phyloP scores from a whole-genome alignment of 1,140 invertebrate species.

The Listronotus bonariensis region DNA sequence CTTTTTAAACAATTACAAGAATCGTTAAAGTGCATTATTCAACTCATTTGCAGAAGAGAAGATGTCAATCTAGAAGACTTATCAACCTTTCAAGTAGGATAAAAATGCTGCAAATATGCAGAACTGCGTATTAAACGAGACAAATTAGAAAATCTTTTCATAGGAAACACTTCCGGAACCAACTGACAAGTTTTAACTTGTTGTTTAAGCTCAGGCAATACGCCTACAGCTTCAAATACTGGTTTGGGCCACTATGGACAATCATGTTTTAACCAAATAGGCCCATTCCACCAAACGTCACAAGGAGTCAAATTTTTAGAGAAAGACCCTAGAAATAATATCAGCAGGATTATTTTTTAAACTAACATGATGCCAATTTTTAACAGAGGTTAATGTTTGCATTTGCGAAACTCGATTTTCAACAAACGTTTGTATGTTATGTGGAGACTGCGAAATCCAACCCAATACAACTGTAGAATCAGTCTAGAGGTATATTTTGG shows the following conservation, averaged over 20 bases:
- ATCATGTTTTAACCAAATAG: neutral
- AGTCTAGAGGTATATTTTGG: conserved; percentile 24
- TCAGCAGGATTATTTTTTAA: conserved; percentile 53
- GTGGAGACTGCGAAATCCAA: conserved; percentile 18
- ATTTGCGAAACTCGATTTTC: conserved; percentile 29
- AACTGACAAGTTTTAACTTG: too few relatives aligned
- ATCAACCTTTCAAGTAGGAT: too few relatives aligned
- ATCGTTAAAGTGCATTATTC: too few relatives aligned
- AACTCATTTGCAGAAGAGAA: too few relatives aligned
- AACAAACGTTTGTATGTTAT: conserved; percentile 30
- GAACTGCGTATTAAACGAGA: too few relatives aligned
- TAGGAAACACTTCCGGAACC: too few relatives aligned
- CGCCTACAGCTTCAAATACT: neutral
- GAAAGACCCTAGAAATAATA: conserved; percentile 52
- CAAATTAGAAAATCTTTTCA: too few relatives aligned
- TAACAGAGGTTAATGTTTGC: conserved; percentile 36
- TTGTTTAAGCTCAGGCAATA: too few relatives aligned
- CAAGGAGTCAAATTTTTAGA: conserved; percentile 25
- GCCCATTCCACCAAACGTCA: conserved; percentile 26
- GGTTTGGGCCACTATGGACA: neutral
- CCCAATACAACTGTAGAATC: conserved; percentile 39
- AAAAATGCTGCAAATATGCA: too few relatives aligned
- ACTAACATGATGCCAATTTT: conserved; percentile 51
- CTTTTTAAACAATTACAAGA: too few relatives aligned
- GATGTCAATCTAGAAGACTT: too few relatives aligned